Base-by-base conservation (phyloP, 2,797 vertebrate species). In the Cryptoblepharus egeriae region DNA sequence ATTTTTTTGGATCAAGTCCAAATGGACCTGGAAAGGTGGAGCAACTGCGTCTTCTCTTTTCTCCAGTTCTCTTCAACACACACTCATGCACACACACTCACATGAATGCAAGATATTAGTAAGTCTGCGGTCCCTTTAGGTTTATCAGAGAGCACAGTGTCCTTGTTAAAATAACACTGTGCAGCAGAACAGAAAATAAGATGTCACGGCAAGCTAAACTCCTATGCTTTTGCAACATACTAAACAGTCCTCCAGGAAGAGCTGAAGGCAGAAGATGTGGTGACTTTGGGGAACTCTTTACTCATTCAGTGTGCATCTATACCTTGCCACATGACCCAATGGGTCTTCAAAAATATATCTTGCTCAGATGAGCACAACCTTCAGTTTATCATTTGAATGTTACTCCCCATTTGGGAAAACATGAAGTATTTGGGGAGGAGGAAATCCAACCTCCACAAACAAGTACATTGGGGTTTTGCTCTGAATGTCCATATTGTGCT, bases 161-260 rank as follows among this genome's bases (percentile, higher is more conserved):
- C 92, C 93, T 71, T 64, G 85, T 92, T 94, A 95, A 95, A 95
- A 94, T 95, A 95, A 95, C 93, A 88, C 92, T 93, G 94, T 95
- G 95, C 94, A 96, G 90, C 77, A 96, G 94, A 93, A 96, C 94
- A 96, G 94, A 95, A 96, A 96, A 95, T 96, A 95, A 96, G 94
- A 95, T 93, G 93, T 94, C 93, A 95, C 39, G 86, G 94, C 93
- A 91, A 94, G 93, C 85, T 95, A 95, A 94, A 91, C 92, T 91
- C 88, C 90, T 95, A 91, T 90, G 90, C 93, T 93, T 91, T 87
- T 65, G n/a, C 77, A 80, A 94, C 92, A 88, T 87, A 89, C 87
- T 90, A 90, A 94, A 89, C 80, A 92, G 88, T 78, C 69, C 60
- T 30, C 42, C 75, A 82, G 30, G 73, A 75, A 77, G 22, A 83